A percentile compares a stretch with the other conserved stretches of the same genome.
phyloP scores from a whole-genome alignment of 2,888 invertebrate species.

The Tanytarsus gracilentus region DNA sequence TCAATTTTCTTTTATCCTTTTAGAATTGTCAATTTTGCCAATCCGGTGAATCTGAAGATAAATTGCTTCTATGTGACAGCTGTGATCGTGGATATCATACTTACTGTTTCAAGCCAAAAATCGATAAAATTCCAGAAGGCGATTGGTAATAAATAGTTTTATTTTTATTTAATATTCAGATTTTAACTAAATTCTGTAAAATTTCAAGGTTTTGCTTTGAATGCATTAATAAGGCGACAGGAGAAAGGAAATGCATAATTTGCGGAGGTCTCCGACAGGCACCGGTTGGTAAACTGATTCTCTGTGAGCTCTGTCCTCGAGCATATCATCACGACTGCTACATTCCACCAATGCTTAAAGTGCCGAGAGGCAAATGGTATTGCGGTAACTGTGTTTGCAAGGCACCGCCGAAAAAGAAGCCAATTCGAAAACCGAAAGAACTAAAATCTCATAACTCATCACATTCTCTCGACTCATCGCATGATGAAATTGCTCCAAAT shows the following conservation, averaged over 20 bases:
- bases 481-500: constrained; percentile 39
- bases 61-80: constrained; percentile 88
- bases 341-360: constrained; percentile 74
- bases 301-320: constrained; percentile 83
- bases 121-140: constrained; percentile 94
- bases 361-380: constrained; percentile 78
- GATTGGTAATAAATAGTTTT: constrained; percentile 65
- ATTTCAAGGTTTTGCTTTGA: constrained; percentile 83
- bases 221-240: constrained; percentile 87
- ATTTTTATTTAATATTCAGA: background rate
- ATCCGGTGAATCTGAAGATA: constrained; percentile 92
- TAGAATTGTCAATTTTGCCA: constrained; percentile 97
- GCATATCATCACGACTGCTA: constrained; percentile 91
- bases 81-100: constrained; percentile 99
- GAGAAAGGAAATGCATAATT: constrained; percentile 87
- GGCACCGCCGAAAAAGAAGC: constrained; percentile 65
- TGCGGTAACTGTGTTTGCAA: constrained; percentile 80
- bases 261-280: constrained; percentile 66
- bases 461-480: constrained; percentile 39
- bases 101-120: constrained; percentile 94
- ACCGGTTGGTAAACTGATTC: constrained; percentile 56
- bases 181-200: constrained; percentile 29
- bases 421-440: constrained; percentile 45
- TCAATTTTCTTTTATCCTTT: constrained; percentile 32
- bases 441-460: constrained; percentile 34